Evolutionary conservation across 2,888 invertebrate species (phyloP).

Genomic region (Ochropacha duplaris): DNA sequence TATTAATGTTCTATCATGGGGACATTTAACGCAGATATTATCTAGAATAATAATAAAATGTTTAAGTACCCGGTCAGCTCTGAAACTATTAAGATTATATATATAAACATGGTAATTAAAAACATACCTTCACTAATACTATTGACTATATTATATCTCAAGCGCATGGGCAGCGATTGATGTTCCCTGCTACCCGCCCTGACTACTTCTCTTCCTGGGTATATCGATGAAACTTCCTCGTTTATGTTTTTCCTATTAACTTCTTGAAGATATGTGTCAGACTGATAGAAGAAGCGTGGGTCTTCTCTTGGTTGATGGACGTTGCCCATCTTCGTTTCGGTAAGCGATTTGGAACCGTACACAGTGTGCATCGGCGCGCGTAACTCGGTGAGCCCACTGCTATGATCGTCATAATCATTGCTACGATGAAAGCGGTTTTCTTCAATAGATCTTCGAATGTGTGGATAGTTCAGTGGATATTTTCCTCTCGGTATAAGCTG

Average conservation of each 20-base stretch:
- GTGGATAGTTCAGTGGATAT: slow-evolving; percentile 19
- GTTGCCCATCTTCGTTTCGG: slow-evolving; percentile 49
- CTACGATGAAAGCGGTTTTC: slow-evolving; percentile 29
- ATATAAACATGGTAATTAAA: not conserved
- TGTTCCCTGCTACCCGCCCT: slow-evolving; percentile 37
- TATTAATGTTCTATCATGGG: slow-evolving; percentile 67
- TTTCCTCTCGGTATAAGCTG: slow-evolving; percentile 44
- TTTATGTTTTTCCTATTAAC: slow-evolving; percentile 55
- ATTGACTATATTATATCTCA: slow-evolving; percentile 37
- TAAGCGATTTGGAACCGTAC: slow-evolving; percentile 40
- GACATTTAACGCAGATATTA: slow-evolving; percentile 65
- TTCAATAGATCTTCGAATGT: slow-evolving; percentile 41
- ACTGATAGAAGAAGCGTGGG: slow-evolving; percentile 71
- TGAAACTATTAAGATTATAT: too few relatives aligned
- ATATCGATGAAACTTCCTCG: slow-evolving; percentile 57
- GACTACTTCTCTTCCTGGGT: slow-evolving; percentile 61
- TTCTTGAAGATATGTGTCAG: slow-evolving; percentile 71
- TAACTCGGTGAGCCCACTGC: slow-evolving; percentile 55
- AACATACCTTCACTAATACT: slow-evolving; percentile 34
- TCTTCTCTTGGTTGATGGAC: slow-evolving; percentile 69
- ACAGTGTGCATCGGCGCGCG: slow-evolving; percentile 46
- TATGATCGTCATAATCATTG: slow-evolving; percentile 70
- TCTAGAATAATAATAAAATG: slow-evolving; percentile 23
- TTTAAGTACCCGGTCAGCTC: not conserved
- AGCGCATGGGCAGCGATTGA: slow-evolving; percentile 30